Evolutionary conservation across 2,888 invertebrate species (phyloP), one percentile per base, ranked within the genome.

Genomic region (Cantharis lateralis): DNA sequence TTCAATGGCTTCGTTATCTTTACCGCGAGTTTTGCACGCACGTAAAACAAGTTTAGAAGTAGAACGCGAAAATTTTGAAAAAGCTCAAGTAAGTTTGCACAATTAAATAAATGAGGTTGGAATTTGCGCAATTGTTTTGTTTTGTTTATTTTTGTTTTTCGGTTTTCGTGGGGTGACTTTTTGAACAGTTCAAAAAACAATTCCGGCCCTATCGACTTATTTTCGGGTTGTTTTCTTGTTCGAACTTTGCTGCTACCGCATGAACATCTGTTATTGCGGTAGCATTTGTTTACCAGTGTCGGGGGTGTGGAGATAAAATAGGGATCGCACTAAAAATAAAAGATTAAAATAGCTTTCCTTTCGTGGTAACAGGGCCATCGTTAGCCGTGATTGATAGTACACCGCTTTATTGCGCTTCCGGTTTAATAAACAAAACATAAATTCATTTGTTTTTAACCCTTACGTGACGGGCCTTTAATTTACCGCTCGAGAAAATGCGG

Each of bases 1-100:
- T 48, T n/a, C 48, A 68, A 94, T 94, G 94, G 93, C 94, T 89
- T 94, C 94, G 82, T 88, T 94, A 86, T 94, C 93, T 66, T 88
- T 94, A 83, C 93, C 93, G 61, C 90, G 93, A 84, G 93, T 94
- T 80, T 89, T 94, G 79, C 93, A 94, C 86, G 92, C 92, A 82
- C 91, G 93, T 86, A 94, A 94, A 89, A 93, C 93, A 80, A 94
- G 93, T 86, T 88, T 94, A 86, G 94, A 95, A 86, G 91, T 93
- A 81, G 95, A 95, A 88, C 91, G 94, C 74, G 95, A 96, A 87
- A 93, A 93, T 84, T 96, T 95, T 87, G 95, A 95, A 88, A 95
- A 94, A 88, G 92, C 93, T 85, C 95, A 95, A 93, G 95, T 95
- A 89, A 85, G 88, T 62, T 48, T n/a, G 13, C 32, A 48, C 48